Percentiles rank a stretch among this genome's conserved stretches.
phyloP scores from a whole-genome alignment of 1,140 invertebrate genomes.

The Drosophila micromelanica region DNA sequence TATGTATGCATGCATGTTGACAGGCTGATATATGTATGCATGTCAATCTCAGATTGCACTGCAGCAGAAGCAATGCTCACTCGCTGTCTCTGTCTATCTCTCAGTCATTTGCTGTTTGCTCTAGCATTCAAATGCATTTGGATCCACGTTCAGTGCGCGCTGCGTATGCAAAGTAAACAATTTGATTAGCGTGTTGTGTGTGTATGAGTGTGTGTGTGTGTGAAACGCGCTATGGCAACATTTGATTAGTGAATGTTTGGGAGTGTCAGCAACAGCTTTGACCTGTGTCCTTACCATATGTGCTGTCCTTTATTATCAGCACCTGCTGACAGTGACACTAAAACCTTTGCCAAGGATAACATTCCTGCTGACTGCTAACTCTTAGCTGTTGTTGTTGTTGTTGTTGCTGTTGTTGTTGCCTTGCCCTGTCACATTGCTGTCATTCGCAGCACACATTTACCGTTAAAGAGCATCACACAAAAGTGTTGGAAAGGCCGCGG shows the following conservation, averaged over 20 bases:
- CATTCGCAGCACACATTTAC: slow-evolving; percentile 72
- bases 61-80: not conserved
- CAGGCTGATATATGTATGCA: not conserved
- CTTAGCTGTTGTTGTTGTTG: slow-evolving; percentile 26
- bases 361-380: slow-evolving; percentile 17
- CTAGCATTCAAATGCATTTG: slow-evolving; percentile 6
- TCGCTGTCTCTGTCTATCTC: not conserved
- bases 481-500: slow-evolving; percentile 63
- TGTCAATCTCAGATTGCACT: not conserved
- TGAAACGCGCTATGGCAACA: slow-evolving; percentile 16
- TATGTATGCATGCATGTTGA: not conserved
- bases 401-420: slow-evolving; percentile 6
- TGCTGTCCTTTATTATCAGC: slow-evolving; percentile 58
- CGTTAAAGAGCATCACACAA: slow-evolving; percentile 59
- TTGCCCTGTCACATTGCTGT: slow-evolving; percentile 72
- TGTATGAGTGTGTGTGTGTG: not conserved
- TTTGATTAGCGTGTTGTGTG: slow-evolving; percentile 34
- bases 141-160: not conserved
- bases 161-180: slow-evolving; percentile 17
- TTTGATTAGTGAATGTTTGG: slow-evolving; percentile 51
- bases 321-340: slow-evolving; percentile 78
- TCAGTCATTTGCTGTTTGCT: not conserved
- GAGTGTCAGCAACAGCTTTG: slow-evolving; percentile 39
- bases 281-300: slow-evolving; percentile 32
- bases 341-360: slow-evolving; percentile 65